Base-by-base conservation (phyloP, 2,113 vertebrate species). In the Myiagra hebetior region DNA sequence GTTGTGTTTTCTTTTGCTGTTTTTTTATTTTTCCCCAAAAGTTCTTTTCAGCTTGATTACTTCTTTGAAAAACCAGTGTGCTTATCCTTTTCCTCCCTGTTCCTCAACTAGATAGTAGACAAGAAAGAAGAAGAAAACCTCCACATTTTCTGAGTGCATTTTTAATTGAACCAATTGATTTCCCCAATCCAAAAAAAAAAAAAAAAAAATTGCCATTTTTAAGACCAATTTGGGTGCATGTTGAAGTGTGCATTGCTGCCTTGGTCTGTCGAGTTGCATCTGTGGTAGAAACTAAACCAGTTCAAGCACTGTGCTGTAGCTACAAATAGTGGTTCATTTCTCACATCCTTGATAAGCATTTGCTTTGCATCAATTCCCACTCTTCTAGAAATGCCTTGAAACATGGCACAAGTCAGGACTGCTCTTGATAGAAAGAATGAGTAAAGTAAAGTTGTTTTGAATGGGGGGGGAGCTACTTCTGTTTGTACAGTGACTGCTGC, bases 11-110 rank as follows among this genome's bases (percentile, higher is more conserved):
- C 6, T 62, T 81, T 62, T 68, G 28, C 9, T 13, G 2, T 19
- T 4, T 35, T 39, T 20, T 4, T 24, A 53, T 35, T 59, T 1
- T 3, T 0, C 2, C 18, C 2, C 0, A 4, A 12, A 59, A 22
- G 6, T 80, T 87, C 12, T 84, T 75, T 77, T 44, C 84, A 57
- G 4, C 10, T 89, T 63, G 12, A 50, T 28, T 73, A 72, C 11
- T 67, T 76, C 27, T 68, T 53, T 73, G 31, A 73, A 81, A 84
- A 77, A 77, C 0, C 59, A 60, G 1, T 10, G 14, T 64, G 12
- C 7, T 91, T 83, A 46, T 42, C 27, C 24, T 60, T 68, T 77
- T 28, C 16, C 11, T 28, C 8, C 2, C 6, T 56, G 8, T 33
- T 46, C 2, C 31, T 19, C 13, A 50, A 3, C 3, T 49, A 52